These are phyloP conservation scores for Coturnix japonica DNA, from an alignment of 2,113 vertebrate species.

Conservation along the genomic window DNA sequence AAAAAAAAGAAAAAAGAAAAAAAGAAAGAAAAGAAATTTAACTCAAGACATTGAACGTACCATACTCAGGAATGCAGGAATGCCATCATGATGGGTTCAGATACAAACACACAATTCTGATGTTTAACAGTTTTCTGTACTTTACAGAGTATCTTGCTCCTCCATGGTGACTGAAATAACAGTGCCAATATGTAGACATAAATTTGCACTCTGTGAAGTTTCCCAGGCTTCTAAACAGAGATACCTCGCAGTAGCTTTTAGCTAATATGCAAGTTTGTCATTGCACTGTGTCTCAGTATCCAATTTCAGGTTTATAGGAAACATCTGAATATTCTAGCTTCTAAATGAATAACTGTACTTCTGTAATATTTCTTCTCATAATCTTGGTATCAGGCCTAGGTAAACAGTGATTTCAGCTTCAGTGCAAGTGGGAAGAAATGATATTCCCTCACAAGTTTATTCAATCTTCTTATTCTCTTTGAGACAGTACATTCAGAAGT, in stretches of 20 bases:
- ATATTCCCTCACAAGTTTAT: background rate
- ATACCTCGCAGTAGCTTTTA: background rate
- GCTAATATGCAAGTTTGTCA: fast-evolving
- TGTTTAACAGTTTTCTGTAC: background rate
- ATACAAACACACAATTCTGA: background rate
- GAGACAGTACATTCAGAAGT: background rate
- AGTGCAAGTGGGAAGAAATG: background rate
- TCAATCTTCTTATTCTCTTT: background rate
- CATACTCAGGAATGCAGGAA: background rate
- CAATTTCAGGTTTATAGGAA: background rate
- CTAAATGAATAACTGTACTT: background rate
- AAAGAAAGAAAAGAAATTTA: background rate
- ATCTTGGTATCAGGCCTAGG: background rate
- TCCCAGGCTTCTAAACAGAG: background rate
- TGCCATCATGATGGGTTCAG: background rate
- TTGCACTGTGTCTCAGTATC: background rate
- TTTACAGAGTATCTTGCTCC: background rate
- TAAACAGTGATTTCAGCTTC: background rate
- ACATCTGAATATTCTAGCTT: background rate
- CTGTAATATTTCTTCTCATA: background rate
- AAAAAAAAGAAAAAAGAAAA: background rate
- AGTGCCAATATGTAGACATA: background rate
- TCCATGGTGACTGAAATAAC: background rate
- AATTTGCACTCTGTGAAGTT: background rate
- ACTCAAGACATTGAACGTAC: background rate